Base-by-base conservation (phyloP, 2,797 vertebrate species). In the Amazona finschi region DNA sequence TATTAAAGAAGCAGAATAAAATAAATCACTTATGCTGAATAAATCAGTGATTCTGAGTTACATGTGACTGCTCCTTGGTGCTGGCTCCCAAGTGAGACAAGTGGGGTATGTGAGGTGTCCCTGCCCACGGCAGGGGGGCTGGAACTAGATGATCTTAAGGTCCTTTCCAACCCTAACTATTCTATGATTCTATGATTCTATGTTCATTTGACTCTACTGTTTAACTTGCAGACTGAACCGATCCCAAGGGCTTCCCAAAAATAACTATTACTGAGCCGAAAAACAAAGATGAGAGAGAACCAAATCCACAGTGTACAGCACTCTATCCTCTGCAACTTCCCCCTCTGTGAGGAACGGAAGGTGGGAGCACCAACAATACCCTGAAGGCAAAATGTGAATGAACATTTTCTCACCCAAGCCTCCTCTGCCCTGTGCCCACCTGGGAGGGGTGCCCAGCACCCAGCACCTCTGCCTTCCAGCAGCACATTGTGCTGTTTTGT, bases 1-100 rank as follows among this genome's bases (percentile, higher is more conserved):
- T 83, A 36, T 57, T 87, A 82, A 71, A 81, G 70, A 24, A 88
- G 46, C 70, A 62, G 60, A 81, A 85, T 78, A 71, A 92, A 94
- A 92, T 71, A 83, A 70, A 85, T 77, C 57, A 65, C 67, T 89
- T 94, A 60, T 82, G 80, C 85, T 79, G 74, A 92, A 92, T 85
- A 87, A 93, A 85, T 95, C 72, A 85, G 21, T 79, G 86, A 76
- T 81, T 76, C 50, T 20, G 92, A 94, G 52, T 82, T 85, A 38
- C 60, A 70, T 4, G 6, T 6, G 2, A 72, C 60, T 6, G n/a
- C 60, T 94, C 46, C 25, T 28, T 4, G 0, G 36, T 8, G 22
- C 20, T 83, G 58, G 66, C 90, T 92, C 52, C 55, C 33, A 75
- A 76, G 27, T 81, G 83, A 81, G 73, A 39, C 25, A 39, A 66